Conservation (phyloP, 2,797 vertebrate species). For the Buphagus erythrorhynchus region DNA sequence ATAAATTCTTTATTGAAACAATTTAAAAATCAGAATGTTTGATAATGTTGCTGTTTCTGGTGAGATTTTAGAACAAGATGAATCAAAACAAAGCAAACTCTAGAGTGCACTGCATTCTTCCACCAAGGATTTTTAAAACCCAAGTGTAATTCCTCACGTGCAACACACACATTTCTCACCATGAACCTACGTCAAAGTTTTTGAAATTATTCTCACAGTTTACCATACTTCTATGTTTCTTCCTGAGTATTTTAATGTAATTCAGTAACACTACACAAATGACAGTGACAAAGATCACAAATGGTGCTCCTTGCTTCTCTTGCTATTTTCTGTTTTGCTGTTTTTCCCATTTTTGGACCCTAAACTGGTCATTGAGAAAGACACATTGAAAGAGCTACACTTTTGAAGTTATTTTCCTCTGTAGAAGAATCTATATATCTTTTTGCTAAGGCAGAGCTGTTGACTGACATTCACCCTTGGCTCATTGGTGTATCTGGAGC, state of each 20-base stretch:
- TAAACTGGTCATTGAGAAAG: neutral
- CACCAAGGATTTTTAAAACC: neutral
- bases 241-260: neutral
- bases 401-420: neutral
- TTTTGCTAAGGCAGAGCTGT: neutral
- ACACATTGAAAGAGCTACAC: neutral
- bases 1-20: neutral
- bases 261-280: neutral
- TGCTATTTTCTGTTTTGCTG: neutral
- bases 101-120: neutral
- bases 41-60: neutral
- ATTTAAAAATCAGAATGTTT: neutral
- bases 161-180: neutral
- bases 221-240: neutral
- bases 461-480: neutral
- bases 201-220: neutral
- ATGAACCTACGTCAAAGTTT: neutral
- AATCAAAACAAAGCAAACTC: neutral
- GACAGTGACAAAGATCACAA: neutral
- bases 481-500: neutral
- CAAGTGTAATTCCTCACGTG: neutral
- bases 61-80: neutral
- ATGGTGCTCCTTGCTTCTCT: neutral
- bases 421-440: neutral
- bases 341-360: neutral